These are phyloP conservation scores for Masnerella sp. DNA, from an alignment of 2,888 invertebrate genomes.

Conservation along the genomic window DNA sequence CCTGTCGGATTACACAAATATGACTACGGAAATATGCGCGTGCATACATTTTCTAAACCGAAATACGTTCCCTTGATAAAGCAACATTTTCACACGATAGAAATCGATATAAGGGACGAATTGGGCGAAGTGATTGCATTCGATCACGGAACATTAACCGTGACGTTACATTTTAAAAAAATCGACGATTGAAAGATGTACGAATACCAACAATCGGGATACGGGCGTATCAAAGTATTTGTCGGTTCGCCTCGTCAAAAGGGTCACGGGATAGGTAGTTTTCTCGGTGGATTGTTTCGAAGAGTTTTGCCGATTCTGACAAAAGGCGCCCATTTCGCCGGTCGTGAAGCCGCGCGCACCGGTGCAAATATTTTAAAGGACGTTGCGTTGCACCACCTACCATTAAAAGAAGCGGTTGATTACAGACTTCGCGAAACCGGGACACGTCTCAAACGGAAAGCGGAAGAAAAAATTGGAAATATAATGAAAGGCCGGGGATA, in stretches of 20 bases:
- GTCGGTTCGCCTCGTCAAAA: background rate
- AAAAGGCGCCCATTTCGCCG: background rate
- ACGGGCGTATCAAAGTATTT: background rate
- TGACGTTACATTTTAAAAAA: constrained; percentile 23
- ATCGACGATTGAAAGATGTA: background rate
- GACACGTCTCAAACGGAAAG: constrained; percentile 3
- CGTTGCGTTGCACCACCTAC: background rate
- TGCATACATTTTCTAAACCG: background rate
- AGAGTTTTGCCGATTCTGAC: background rate
- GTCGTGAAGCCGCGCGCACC: background rate
- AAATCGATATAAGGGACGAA: constrained; percentile 52
- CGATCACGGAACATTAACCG: constrained; percentile 31
- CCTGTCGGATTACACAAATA: background rate
- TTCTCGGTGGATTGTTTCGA: constrained; percentile 1
- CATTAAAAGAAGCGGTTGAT: background rate
- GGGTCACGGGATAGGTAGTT: constrained; percentile 45
- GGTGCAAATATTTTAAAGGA: background rate
- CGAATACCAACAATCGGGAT: background rate
- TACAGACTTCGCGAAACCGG: background rate
- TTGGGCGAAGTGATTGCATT: constrained; percentile 46
- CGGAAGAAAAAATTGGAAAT: constrained; percentile 12
- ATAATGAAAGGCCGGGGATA: constrained; percentile 8
- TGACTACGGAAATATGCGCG: background rate
- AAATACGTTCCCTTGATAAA: constrained; percentile 34
- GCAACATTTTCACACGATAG: constrained; percentile 32